Evolutionary conservation across 2,888 invertebrate species (phyloP).

Genomic region (Capitulum mitella): DNA sequence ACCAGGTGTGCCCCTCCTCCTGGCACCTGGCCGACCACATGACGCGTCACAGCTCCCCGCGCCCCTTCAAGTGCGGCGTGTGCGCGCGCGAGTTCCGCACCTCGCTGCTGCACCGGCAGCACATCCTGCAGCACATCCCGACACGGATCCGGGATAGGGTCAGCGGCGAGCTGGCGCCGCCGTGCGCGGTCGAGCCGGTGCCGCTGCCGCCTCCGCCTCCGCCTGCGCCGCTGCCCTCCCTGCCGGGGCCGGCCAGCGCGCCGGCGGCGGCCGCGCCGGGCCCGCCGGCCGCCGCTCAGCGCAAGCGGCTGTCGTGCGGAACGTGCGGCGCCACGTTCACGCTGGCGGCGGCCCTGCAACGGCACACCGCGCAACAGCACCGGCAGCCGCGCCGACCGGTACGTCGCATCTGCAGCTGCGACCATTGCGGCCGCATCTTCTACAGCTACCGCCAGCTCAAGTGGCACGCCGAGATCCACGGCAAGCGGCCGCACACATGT

Average conservation of each 20-base stretch:
- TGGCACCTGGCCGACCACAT: conserved; percentile 32
- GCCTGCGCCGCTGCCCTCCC: conserved; percentile 31
- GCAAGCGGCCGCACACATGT: conserved; percentile 71
- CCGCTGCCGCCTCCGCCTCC: conserved; percentile 31
- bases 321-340: conserved; percentile 33
- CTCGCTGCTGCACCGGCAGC: conserved; percentile 32
- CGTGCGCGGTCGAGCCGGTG: conserved; percentile 29
- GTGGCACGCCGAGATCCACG: conserved; percentile 82
- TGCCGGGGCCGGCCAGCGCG: conserved; percentile 30
- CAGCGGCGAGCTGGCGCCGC: conserved; percentile 27
- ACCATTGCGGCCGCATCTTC: conserved; percentile 44
- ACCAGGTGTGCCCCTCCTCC: conserved; percentile 32
- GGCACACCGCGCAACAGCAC: conserved; percentile 34
- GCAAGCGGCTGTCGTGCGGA: conserved; percentile 27
- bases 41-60: conserved; percentile 31
- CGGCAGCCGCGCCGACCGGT: conserved; percentile 33
- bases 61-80: conserved; percentile 32
- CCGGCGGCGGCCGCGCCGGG: conserved; percentile 32
- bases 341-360: conserved; percentile 31
- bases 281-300: conserved; percentile 30
- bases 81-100: conserved; percentile 33
- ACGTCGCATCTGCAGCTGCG: conserved; percentile 35
- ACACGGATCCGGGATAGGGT: conserved; percentile 33
- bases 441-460: conserved; percentile 73
- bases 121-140: conserved; percentile 35